These are phyloP conservation scores for Bambusicola thoracicus DNA, from an alignment of 2,113 vertebrate species.

Conservation along the genomic window DNA sequence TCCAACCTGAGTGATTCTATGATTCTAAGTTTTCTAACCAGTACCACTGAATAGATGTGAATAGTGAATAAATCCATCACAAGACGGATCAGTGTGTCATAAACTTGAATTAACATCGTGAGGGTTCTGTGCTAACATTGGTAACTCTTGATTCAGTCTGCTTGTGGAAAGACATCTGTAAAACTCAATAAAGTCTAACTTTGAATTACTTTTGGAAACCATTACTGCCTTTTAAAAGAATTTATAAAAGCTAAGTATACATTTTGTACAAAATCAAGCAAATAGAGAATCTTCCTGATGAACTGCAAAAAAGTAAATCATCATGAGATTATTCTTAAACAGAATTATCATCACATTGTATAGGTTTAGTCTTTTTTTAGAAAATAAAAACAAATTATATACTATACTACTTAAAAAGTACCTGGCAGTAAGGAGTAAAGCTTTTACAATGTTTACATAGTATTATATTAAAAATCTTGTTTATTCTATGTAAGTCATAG, in stretches of 20 bases:
- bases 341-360: background rate
- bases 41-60: no score
- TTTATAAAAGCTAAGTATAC: background rate
- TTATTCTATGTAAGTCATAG: constrained; percentile 26
- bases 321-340: background rate
- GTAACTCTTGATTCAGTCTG: background rate
- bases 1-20: no score
- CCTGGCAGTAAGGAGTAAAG: constrained; percentile 12
- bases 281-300: background rate
- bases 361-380: constrained; percentile 10
- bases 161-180: background rate
- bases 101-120: background rate
- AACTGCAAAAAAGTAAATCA: constrained; percentile 9
- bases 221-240: background rate
- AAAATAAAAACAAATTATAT: constrained; percentile 18
- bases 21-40: no score
- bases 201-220: background rate
- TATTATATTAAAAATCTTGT: background rate
- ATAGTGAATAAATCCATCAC: background rate
- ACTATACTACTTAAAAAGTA: background rate
- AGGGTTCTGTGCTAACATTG: background rate
- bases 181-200: background rate
- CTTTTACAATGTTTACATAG: constrained; percentile 7
- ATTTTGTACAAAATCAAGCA: background rate
- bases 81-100: fast-evolving